Evolutionary conservation across 2,797 vertebrate genomes (phyloP), one percentile per base, ranked within the genome.

Genomic region (Phrynocephalus forsythii): DNA sequence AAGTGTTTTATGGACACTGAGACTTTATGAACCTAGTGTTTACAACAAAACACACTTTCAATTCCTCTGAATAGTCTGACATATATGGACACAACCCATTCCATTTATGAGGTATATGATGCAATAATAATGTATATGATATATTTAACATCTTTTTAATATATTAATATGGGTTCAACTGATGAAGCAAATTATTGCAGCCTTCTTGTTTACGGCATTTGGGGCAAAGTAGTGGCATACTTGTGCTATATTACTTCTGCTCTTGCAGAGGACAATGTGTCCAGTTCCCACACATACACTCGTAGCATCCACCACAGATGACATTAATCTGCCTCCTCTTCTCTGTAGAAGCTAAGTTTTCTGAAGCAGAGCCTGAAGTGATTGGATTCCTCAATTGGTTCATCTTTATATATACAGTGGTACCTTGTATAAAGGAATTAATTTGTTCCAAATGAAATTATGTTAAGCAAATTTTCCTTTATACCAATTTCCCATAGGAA

Each of bases 1-100:
- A 97, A 97, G 97, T 97, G 97, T 97, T 98, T 97, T 97, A 96
- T 93, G 93, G 96, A 96, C 94, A 94, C 94, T 94, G 97, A 97
- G 95, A 96, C 95, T 97, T 97, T 94, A 95, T 87, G 95, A 96
- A 97, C 91, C 91, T 91, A 84, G 92, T 92, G 86, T 97, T 98
- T 97, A 96, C 95, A 89, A 94, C 89, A 96, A 96, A 94, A 92
- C 87, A 92, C 90, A 93, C 95, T 94, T 97, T 90, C 77, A 95
- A 87, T 1, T 18, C 78, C 91, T 94, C 91, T 72, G n/a, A 87
- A 83, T 84, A 90, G 81, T 94, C 89, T 88, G 76, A 67, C 82
- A 89, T 56, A 90, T 10, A 81, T 63, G 88, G 84, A 86, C 38
- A 89, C 22, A 33, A 86, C 33, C 56, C 90, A 85, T 6, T 11